Conservation (phyloP, 37 sponge, comb jelly and placozoan genomes). For the Ephydatia muelleri region DNA sequence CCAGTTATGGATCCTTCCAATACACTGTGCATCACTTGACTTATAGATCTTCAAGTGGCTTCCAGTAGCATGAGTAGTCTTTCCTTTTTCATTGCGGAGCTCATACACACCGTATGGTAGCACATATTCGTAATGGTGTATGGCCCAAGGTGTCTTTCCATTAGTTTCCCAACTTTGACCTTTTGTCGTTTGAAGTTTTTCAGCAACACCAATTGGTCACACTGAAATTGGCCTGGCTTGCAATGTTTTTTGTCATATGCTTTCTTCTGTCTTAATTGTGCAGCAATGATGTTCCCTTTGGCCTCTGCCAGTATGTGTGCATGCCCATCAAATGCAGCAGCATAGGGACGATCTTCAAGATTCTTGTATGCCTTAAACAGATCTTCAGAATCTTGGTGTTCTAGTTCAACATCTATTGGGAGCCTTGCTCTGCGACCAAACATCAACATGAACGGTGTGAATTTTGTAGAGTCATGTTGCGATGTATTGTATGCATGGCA, state of each 20-base stretch:
- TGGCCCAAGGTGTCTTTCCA: constrained; percentile 29
- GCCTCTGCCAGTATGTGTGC: constrained; percentile 40
- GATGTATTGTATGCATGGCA: constrained; percentile 79
- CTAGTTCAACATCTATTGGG: constrained; percentile 60
- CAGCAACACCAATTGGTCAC: constrained; percentile 55
- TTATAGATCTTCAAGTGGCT: neutral
- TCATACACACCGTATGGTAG: neutral
- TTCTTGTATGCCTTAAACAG: neutral
- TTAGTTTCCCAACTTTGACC: constrained; percentile 68
- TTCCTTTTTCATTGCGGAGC: neutral
- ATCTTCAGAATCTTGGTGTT: no score
- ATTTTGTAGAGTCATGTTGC: constrained; percentile 62
- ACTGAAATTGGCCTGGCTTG: constrained; percentile 36
- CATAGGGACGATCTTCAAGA: constrained; percentile 6
- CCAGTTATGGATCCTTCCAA: constrained; percentile 1
- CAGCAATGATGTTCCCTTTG: constrained; percentile 65
- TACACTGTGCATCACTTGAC: constrained; percentile 1
- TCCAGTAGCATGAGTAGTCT: neutral
- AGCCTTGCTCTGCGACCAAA: constrained; percentile 52
- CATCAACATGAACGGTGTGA: constrained; percentile 74
- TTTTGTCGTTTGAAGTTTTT: constrained; percentile 72
- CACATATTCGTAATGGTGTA: neutral
- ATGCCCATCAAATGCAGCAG: neutral
- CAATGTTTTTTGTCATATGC: constrained; percentile 68
- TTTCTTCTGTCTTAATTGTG: constrained; percentile 71